Conservation (phyloP, 1,140 invertebrate genomes). For the Drosophila mojavensis region DNA sequence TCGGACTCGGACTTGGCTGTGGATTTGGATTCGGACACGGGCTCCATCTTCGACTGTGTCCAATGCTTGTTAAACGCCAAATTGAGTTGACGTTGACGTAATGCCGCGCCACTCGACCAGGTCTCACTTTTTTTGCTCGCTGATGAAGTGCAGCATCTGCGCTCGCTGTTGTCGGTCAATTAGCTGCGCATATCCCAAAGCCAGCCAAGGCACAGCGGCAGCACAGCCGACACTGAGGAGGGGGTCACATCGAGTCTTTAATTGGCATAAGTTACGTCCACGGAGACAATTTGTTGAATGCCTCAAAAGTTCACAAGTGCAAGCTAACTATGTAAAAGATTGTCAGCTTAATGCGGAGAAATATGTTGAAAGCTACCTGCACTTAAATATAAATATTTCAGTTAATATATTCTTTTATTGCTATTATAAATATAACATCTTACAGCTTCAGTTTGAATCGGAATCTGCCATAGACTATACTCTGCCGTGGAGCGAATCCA, state of each 20-base stretch:
- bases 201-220: slow-evolving; percentile 50
- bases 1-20: slow-evolving; percentile 16
- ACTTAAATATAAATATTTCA: too few relatives aligned
- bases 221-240: slow-evolving; percentile 28
- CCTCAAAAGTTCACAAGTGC: slow-evolving; percentile 57
- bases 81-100: slow-evolving; percentile 80
- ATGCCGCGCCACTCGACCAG: slow-evolving; percentile 71
- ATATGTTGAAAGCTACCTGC: neutral
- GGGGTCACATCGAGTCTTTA: slow-evolving; percentile 64
- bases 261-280: slow-evolving; percentile 61
- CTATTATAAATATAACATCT: too few relatives aligned
- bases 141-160: slow-evolving; percentile 67
- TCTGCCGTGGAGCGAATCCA: too few relatives aligned
- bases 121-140: slow-evolving; percentile 60
- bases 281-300: slow-evolving; percentile 55
- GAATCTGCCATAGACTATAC: too few relatives aligned
- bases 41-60: slow-evolving; percentile 62
- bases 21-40: slow-evolving; percentile 18
- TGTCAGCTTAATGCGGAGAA: slow-evolving; percentile 8
- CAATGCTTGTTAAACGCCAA: slow-evolving; percentile 74
- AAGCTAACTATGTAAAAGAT: slow-evolving; percentile 23
- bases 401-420: too few relatives aligned
- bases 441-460: too few relatives aligned
- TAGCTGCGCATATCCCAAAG: slow-evolving; percentile 70
- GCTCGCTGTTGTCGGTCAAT: slow-evolving; percentile 63